Evolutionary conservation across 1,140 invertebrate species (phyloP).

Genomic region (Tetranychus urticae): DNA sequence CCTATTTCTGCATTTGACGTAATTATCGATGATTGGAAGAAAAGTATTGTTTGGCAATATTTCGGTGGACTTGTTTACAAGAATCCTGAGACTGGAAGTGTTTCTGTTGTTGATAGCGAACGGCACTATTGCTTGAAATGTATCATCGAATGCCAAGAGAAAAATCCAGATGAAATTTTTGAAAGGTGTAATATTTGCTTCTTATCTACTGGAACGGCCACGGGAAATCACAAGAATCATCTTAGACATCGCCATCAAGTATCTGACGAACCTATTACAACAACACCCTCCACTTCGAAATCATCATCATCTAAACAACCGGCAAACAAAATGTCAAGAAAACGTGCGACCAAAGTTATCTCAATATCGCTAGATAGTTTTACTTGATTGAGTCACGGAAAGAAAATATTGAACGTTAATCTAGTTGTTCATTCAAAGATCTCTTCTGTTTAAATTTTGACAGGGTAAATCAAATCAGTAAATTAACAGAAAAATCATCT

Average conservation of each 20-base stretch:
- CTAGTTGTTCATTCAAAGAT: too few relatives aligned
- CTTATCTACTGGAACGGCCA: not conserved
- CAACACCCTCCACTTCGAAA: too few relatives aligned
- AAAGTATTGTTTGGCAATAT: constrained; percentile 1
- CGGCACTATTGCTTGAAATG: constrained; percentile 1
- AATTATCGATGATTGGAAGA: constrained; percentile 1
- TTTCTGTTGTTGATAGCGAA: not conserved
- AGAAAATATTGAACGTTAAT: too few relatives aligned
- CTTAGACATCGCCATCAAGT: not conserved
- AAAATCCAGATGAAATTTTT: not conserved
- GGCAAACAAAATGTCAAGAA: too few relatives aligned
- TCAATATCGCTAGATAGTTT: too few relatives aligned
- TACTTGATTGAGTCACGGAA: too few relatives aligned
- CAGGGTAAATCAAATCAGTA: too few relatives aligned
- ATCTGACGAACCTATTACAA: not conserved
- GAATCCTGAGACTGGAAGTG: not conserved
- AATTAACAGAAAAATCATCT: too few relatives aligned
- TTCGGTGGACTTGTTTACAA: constrained; percentile 1
- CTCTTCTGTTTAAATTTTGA: too few relatives aligned
- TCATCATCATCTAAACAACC: too few relatives aligned
- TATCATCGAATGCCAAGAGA: not conserved
- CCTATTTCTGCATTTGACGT: not conserved
- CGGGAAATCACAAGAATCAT: not conserved
- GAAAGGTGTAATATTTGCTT: not conserved
- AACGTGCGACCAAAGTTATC: too few relatives aligned